A percentile compares a stretch with the other conserved stretches of the same genome.
Evolutionary conservation across 2,888 invertebrate genomes (phyloP).

Genomic region (Tetanocera ferruginea): DNA sequence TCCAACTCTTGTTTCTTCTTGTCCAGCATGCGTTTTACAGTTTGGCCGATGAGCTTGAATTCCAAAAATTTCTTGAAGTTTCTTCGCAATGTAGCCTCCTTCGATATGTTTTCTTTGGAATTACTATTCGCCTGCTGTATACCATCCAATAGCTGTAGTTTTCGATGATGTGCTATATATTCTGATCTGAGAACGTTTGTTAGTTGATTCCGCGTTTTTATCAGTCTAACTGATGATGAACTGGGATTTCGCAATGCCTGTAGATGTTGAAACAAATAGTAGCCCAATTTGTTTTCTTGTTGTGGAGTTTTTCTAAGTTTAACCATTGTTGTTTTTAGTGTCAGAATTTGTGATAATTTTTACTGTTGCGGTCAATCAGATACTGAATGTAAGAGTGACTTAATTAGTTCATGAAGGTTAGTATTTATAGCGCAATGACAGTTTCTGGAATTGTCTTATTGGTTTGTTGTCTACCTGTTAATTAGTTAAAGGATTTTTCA

Average conservation of each 20-base stretch:
- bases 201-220: not conserved
- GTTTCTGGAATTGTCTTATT: no score
- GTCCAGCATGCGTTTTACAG: not conserved
- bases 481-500: no score
- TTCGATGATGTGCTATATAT: not conserved
- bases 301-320: not conserved
- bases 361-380: not conserved
- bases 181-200: not conserved
- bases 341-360: not conserved
- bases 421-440: no score
- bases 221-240: not conserved
- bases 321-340: not conserved
- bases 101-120: not conserved
- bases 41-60: not conserved
- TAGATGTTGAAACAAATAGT: not conserved
- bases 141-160: not conserved
- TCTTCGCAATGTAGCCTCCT: not conserved
- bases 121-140: no score
- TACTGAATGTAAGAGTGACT: no score
- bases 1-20: not conserved
- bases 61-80: no score
- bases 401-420: no score
- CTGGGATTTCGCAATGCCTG: not conserved
- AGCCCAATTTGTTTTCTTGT: not conserved
- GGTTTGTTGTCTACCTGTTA: no score